Percentiles rank a stretch among this genome's conserved stretches.
Conservation (phyloP, 2,888 invertebrate genomes). For the Xylophagus ater region DNA sequence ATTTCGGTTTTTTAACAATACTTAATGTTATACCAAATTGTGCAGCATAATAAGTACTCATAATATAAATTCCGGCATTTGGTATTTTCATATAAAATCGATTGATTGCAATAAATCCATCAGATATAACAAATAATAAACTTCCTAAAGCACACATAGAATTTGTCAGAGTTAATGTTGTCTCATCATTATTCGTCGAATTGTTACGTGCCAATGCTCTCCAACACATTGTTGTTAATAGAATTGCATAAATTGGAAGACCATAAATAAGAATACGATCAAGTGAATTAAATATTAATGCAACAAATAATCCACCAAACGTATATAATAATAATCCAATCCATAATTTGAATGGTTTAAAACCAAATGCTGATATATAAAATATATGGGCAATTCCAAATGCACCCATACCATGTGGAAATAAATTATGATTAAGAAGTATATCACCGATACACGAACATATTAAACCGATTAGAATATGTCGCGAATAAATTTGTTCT, state of each 20-base stretch:
- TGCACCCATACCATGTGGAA: conserved; percentile 62
- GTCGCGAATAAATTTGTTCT: conserved; percentile 57
- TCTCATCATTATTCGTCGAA: conserved; percentile 36
- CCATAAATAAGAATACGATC: conserved; percentile 42
- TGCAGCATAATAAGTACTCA: conserved; percentile 82
- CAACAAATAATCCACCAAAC: conserved; percentile 36
- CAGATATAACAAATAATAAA: conserved; percentile 68
- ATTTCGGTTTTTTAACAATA: no score
- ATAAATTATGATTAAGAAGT: conserved; percentile 46
- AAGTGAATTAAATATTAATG: conserved; percentile 26
- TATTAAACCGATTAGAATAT: conserved; percentile 62
- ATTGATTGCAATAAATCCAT: conserved; percentile 65
- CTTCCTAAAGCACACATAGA: conserved; percentile 59
- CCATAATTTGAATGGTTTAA: conserved; percentile 50
- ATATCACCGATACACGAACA: conserved; percentile 81
- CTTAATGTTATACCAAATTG: conserved; percentile 79
- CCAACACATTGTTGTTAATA: conserved; percentile 76
- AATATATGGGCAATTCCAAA: conserved; percentile 70
- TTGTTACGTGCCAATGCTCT: conserved; percentile 63
- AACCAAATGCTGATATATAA: conserved; percentile 72
- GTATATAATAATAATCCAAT: conserved; percentile 46
- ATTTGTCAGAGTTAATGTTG: conserved; percentile 56
- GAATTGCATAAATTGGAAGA: conserved; percentile 59
- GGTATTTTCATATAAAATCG: conserved; percentile 60
- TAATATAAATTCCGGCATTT: conserved; percentile 61